A percentile compares a stretch with the other conserved stretches of the same genome.
These are phyloP conservation scores for Phrynocephalus versicolor DNA, from an alignment of 2,113 vertebrate species.

Conservation along the genomic window DNA sequence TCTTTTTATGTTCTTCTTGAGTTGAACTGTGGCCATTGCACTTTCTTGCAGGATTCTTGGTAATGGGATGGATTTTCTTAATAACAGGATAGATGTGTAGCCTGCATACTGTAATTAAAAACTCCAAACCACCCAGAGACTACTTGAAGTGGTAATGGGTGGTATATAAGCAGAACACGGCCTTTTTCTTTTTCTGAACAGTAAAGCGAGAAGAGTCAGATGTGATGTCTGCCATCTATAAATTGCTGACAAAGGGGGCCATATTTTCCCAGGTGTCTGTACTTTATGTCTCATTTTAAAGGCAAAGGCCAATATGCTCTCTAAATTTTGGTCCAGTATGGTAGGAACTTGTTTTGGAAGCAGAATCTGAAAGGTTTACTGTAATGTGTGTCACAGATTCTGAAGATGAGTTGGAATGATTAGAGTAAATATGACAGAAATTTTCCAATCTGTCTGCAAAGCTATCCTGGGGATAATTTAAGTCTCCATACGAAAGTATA, in stretches of 20 bases:
- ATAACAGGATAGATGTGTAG: too few relatives aligned
- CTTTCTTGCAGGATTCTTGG: too few relatives aligned
- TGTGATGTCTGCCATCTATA: background rate
- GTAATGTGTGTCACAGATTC: background rate
- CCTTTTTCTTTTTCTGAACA: background rate
- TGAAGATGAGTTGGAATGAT: background rate
- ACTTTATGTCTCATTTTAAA: background rate
- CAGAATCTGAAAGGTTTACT: background rate
- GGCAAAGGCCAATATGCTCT: background rate
- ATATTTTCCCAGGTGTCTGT: background rate
- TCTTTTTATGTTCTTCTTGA: too few relatives aligned
- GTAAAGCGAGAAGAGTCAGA: background rate
- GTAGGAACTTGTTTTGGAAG: background rate
- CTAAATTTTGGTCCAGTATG: background rate
- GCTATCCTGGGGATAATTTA: background rate
- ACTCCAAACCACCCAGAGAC: too few relatives aligned
- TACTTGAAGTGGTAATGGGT: too few relatives aligned
- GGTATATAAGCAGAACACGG: too few relatives aligned
- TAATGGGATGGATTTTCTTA: background rate
- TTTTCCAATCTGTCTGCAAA: background rate
- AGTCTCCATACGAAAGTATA: background rate
- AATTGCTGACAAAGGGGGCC: background rate
- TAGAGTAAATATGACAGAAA: conserved; percentile 11
- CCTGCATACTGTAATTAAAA: too few relatives aligned
- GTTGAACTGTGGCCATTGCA: too few relatives aligned